A percentile compares a stretch with the other conserved stretches of the same genome.
Conservation (phyloP, 2,797 vertebrate genomes). For the Diceros bicornis region DNA sequence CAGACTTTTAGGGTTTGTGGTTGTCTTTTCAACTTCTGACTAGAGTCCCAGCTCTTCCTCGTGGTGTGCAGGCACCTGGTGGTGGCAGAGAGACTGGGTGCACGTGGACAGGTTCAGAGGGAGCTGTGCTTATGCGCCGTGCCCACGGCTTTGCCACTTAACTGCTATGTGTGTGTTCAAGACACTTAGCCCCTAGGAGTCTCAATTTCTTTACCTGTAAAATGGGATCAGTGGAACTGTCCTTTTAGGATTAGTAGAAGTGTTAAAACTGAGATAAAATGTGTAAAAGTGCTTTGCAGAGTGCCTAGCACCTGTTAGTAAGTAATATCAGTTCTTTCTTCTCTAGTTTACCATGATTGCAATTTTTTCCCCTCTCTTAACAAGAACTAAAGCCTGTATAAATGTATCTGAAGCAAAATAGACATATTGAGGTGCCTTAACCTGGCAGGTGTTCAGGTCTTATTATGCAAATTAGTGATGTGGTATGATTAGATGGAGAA, state of each 20-base stretch:
- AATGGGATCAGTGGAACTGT: not conserved
- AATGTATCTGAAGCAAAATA: constrained; percentile 69
- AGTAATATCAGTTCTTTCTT: not conserved
- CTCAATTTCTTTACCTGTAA: constrained; percentile 19
- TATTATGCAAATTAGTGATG: constrained; percentile 86
- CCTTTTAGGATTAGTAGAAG: not conserved
- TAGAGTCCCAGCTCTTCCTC: not conserved
- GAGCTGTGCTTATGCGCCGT: not conserved
- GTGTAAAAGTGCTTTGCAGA: not conserved
- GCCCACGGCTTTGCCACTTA: not conserved
- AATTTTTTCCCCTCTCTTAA: not conserved
- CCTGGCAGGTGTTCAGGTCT: constrained; percentile 83
- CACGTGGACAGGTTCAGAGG: not conserved
- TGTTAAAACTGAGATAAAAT: constrained; percentile 28
- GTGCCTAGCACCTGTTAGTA: not conserved
- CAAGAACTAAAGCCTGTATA: not conserved
- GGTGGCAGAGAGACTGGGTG: not conserved
- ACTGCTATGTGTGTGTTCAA: not conserved
- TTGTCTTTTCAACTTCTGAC: not conserved
- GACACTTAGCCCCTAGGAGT: not conserved
- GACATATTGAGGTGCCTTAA: constrained; percentile 73
- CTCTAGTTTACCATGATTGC: not conserved
- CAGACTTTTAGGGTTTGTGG: not conserved
- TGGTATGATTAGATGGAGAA: constrained; percentile 85
- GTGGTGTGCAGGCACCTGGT: not conserved